phyloP scores from a whole-genome alignment of 2,888 invertebrate genomes.

The Campoplex nolae region DNA sequence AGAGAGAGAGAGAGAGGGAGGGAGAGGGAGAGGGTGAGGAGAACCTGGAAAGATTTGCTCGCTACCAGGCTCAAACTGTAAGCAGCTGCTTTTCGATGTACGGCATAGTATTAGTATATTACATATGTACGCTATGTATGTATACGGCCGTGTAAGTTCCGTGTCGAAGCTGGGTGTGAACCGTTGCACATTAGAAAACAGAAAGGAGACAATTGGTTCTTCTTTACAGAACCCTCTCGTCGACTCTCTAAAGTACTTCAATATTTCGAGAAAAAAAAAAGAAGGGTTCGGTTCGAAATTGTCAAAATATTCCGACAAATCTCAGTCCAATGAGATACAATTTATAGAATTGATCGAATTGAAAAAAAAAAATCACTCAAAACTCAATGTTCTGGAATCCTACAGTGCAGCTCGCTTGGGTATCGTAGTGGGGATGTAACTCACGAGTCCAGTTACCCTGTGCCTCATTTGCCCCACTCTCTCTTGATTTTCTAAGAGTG shows the following conservation, averaged over 20 bases:
- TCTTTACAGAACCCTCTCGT: neutral
- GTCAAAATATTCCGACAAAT: neutral
- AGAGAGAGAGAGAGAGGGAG: conserved; percentile 13
- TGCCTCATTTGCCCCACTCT: too few relatives aligned
- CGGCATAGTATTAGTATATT: conserved; percentile 18
- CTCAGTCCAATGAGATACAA: neutral
- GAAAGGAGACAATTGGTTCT: conserved; percentile 14
- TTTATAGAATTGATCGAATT: neutral
- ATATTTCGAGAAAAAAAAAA: neutral
- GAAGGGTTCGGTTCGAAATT: neutral
- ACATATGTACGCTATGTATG: conserved; percentile 9
- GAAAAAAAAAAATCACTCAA: neutral
- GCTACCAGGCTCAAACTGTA: conserved; percentile 37
- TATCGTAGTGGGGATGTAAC: too few relatives aligned
- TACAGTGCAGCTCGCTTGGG: too few relatives aligned
- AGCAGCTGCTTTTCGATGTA: conserved; percentile 68
- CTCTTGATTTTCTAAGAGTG: neutral
- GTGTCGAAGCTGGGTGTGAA: conserved; percentile 35
- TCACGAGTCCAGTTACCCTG: too few relatives aligned
- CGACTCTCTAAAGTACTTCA: neutral
- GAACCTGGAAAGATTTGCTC: conserved; percentile 52
- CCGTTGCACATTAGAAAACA: conserved; percentile 47
- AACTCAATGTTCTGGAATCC: neutral
- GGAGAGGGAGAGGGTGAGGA: conserved; percentile 36
- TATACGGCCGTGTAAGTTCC: conserved; percentile 23